A percentile compares a stretch with the other conserved stretches of the same genome.
These are phyloP conservation scores for Zygaena filipendulae DNA, from an alignment of 2,888 invertebrate species.

Conservation along the genomic window DNA sequence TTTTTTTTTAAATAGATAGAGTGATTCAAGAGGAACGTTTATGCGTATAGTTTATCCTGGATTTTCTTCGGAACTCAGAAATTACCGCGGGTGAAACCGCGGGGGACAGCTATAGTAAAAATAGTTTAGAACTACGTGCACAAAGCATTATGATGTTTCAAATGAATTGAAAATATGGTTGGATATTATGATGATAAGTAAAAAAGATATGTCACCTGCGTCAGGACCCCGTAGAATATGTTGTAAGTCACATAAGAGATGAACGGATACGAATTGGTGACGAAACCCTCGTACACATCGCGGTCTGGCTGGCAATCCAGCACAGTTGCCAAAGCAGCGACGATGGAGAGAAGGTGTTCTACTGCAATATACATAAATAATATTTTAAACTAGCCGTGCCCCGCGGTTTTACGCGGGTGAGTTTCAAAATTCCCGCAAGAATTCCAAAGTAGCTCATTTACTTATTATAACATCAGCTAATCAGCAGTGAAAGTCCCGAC, in stretches of 20 bases:
- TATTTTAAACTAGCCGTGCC: background rate
- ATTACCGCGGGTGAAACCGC: no score
- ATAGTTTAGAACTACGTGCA: background rate
- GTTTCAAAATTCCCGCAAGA: no score
- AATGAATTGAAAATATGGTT: background rate
- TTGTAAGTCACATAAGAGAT: conserved; percentile 25
- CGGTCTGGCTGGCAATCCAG: conserved; percentile 27
- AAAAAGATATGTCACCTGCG: conserved; percentile 23
- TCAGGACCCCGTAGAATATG: conserved; percentile 20
- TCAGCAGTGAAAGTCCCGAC: no score
- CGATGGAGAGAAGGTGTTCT: conserved; percentile 30
- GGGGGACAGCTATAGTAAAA: no score
- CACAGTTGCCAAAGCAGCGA: conserved; percentile 23
- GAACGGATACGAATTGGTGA: conserved; percentile 26
- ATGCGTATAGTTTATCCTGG: no score
- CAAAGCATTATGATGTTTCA: background rate
- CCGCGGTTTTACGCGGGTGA: no score
- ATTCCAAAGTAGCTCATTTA: no score
- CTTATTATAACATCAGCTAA: no score
- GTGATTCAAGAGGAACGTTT: no score
- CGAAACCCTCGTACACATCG: conserved; percentile 25
- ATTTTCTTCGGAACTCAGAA: no score
- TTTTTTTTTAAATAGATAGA: no score
- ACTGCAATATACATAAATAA: conserved; percentile 24
- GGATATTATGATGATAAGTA: background rate